A percentile compares a stretch with the other conserved stretches of the same genome.
Evolutionary conservation across 2,888 invertebrate genomes (phyloP).

Genomic region (Dexiosoma caninum): DNA sequence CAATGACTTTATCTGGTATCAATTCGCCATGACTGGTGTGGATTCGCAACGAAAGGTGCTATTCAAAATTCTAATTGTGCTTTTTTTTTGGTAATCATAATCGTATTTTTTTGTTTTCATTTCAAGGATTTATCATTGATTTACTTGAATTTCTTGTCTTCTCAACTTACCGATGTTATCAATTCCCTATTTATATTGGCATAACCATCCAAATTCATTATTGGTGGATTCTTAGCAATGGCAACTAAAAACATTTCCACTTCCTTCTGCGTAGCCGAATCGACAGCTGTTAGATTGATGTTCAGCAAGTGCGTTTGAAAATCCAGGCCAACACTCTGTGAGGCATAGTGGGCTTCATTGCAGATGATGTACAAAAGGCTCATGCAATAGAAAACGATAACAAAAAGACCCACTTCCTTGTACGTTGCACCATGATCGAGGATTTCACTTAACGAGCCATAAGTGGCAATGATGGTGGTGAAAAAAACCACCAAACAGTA

Average conservation of each 20-base stretch:
- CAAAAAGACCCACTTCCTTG: constrained; percentile 84
- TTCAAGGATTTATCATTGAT: not conserved
- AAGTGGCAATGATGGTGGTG: constrained; percentile 85
- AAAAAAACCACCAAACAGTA: constrained; percentile 86
- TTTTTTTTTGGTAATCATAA: too few species aligned
- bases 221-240: constrained; percentile 86
- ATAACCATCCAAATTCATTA: constrained; percentile 87
- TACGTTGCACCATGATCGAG: constrained; percentile 85
- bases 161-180: constrained; percentile 81
- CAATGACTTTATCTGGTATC: too few species aligned
- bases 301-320: constrained; percentile 83
- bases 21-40: too few species aligned
- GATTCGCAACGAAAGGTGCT: too few species aligned
- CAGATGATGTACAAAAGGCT: constrained; percentile 84
- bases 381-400: constrained; percentile 86
- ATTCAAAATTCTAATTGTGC: too few species aligned
- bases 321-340: constrained; percentile 81
- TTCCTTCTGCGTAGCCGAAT: constrained; percentile 83
- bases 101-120: too few species aligned
- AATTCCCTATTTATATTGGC: constrained; percentile 85
- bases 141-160: too few species aligned
- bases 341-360: constrained; percentile 85
- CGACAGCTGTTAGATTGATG: constrained; percentile 83
- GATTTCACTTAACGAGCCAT: constrained; percentile 85
- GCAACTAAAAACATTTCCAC: constrained; percentile 86